Base-by-base conservation (phyloP, 2,797 vertebrate genomes). In the Cetoscarus ocellatus region DNA sequence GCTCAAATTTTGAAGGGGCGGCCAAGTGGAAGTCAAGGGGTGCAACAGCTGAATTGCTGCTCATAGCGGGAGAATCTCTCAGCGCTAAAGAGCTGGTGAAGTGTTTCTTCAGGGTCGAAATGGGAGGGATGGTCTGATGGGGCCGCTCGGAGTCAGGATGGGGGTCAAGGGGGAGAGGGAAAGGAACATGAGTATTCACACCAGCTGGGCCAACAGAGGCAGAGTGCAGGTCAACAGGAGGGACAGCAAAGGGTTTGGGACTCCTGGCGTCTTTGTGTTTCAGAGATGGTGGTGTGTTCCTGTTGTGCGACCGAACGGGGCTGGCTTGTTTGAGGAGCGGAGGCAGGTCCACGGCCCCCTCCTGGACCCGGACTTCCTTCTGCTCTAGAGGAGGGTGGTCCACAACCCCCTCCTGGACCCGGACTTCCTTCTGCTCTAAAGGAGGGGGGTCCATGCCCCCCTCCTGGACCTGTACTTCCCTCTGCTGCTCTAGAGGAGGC, bases 211-310 rank as follows among this genome's bases (percentile, higher is more conserved):
- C 42, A 5, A n/a, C 14, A 3, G 62, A 14, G 40, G 38, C 0
- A 1, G 62, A 40, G 36, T 1, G 27, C 38, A 38, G 34, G 11
- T 71, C 12, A 5, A 8, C 0, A 1, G 59, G 49, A 14, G 61
- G 36, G 1, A 34, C 0, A 5, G 75, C 48, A 0, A 47, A 42
- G 15, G 1, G 43, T 10, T 1, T 67, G 1, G 69, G 71, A 42
- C 76, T 76, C 7, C 59, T 65, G 0, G 67, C 57, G 1, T 87
- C 80, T 48, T 81, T 86, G 76, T 83, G 83, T 49, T 80, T 88
- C 4, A 90, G 11, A 0, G 81, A 86, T 0, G 85, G 86, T 0
- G 81, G 83, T 0, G 83, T 73, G 61, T 80, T 79, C 1, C 79
- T 70, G 59, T 48, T 55, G 68, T 68, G 35, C 0, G 65, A 14